These are phyloP conservation scores for Fissipunctia ypsillon DNA, from an alignment of 2,888 invertebrate genomes.

Conservation along the genomic window DNA sequence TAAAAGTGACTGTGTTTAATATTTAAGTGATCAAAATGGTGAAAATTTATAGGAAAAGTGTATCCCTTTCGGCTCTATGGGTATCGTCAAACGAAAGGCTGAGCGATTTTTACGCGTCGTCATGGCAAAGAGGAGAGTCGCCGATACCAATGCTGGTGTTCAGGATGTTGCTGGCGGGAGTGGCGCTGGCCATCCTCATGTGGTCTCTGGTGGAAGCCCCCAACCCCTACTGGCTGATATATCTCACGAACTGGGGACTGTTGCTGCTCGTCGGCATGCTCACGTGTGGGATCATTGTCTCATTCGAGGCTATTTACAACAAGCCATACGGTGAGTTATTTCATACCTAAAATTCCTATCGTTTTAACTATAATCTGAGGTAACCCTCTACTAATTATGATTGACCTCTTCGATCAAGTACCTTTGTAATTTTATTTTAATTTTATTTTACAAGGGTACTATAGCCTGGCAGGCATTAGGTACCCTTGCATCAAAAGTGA, in stretches of 20 bases:
- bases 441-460: not conserved
- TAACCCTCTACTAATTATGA: not conserved
- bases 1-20: slow-evolving; percentile 42
- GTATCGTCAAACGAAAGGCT: slow-evolving; percentile 80
- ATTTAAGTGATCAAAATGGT: slow-evolving; percentile 79
- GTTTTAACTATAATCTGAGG: not conserved
- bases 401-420: not conserved
- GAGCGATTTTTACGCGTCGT: slow-evolving; percentile 84
- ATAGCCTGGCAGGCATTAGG: not conserved
- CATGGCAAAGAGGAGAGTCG: slow-evolving; percentile 87
- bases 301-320: slow-evolving; percentile 71
- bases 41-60: slow-evolving; percentile 82
- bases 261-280: slow-evolving; percentile 76
- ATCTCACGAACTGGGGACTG: slow-evolving; percentile 87
- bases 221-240: slow-evolving; percentile 79
- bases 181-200: slow-evolving; percentile 75
- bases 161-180: slow-evolving; percentile 74
- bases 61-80: slow-evolving; percentile 81
- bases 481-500: not conserved
- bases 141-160: slow-evolving; percentile 80
- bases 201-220: slow-evolving; percentile 79
- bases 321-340: slow-evolving; percentile 75
- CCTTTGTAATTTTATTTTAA: no score
- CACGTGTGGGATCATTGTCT: slow-evolving; percentile 78
- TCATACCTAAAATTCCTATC: not conserved